A percentile compares a stretch with the other conserved stretches of the same genome.
Conservation (phyloP, 2,888 invertebrate genomes). For the Cheilosia pagana region DNA sequence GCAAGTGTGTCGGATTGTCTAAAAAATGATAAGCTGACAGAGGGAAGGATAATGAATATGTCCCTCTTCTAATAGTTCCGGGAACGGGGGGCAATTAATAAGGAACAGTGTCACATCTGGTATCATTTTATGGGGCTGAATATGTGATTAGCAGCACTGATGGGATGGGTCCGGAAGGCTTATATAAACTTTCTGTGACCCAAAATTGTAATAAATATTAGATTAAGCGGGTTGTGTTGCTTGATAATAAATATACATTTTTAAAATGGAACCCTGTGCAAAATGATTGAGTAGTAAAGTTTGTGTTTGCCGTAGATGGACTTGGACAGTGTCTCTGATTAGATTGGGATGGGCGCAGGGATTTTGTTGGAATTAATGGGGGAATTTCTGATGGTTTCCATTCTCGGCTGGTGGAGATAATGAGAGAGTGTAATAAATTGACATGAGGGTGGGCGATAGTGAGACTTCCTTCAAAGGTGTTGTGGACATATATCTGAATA, state of each 20-base stretch:
- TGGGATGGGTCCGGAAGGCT: slow-evolving; percentile 14
- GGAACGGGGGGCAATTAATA: slow-evolving; percentile 59
- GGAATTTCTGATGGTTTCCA: slow-evolving; percentile 13
- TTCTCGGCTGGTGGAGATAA: background rate
- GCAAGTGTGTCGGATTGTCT: slow-evolving; percentile 52
- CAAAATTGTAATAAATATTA: slow-evolving; percentile 74
- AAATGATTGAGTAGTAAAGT: slow-evolving; percentile 70
- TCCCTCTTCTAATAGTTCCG: slow-evolving; percentile 44
- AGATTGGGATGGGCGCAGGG: slow-evolving; percentile 41
- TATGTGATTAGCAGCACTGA: slow-evolving; percentile 69
- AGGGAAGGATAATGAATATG: slow-evolving; percentile 50
- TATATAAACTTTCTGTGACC: slow-evolving; percentile 65
- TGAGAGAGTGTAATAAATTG: slow-evolving; percentile 16
- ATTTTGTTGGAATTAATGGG: slow-evolving; percentile 37
- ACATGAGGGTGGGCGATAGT: background rate
- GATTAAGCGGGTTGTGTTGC: slow-evolving; percentile 61
- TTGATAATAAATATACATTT: slow-evolving; percentile 70
- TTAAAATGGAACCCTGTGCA: slow-evolving; percentile 57
- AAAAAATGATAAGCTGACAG: slow-evolving; percentile 36
- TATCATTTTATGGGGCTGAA: slow-evolving; percentile 64
- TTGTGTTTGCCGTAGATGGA: slow-evolving; percentile 42
- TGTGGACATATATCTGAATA: too few relatives aligned
- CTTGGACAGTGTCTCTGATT: slow-evolving; percentile 40
- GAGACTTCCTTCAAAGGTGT: too few relatives aligned
- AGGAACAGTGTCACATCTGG: slow-evolving; percentile 67